phyloP scores from a whole-genome alignment of 1,140 invertebrate species.

The Drosophila rufa region DNA sequence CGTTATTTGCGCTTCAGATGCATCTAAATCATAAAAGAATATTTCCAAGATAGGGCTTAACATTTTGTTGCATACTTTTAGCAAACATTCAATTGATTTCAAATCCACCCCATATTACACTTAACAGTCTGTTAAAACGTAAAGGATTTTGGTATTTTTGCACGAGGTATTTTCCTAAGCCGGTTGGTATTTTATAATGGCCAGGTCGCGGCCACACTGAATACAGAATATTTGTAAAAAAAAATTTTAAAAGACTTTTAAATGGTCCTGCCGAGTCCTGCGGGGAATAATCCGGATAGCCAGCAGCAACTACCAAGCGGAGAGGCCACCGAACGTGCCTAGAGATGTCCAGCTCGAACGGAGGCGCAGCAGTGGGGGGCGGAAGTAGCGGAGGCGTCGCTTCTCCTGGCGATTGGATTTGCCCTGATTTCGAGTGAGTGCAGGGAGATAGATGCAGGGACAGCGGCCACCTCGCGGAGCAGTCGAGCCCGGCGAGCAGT shows the following conservation, averaged over 20 bases:
- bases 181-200: not conserved
- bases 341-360: constrained; percentile 62
- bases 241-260: constrained; percentile 37
- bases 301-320: constrained; percentile 17
- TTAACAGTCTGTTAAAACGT: too few species aligned
- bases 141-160: not conserved
- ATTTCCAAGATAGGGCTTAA: too few species aligned
- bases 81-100: too few species aligned
- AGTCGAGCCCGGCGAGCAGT: constrained; percentile 29
- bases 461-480: constrained; percentile 24
- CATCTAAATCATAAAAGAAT: too few species aligned
- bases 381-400: constrained; percentile 46
- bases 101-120: too few species aligned
- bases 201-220: constrained; percentile 29
- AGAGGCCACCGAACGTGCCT: constrained; percentile 25
- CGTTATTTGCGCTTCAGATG: too few species aligned
- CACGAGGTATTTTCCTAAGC: not conserved
- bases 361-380: constrained; percentile 31
- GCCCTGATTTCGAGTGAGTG: constrained; percentile 86
- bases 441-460: constrained; percentile 63
- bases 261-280: constrained; percentile 34
- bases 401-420: constrained; percentile 87
- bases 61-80: too few species aligned
- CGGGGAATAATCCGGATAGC: constrained; percentile 7
- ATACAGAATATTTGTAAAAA: constrained; percentile 71